A percentile compares a stretch with the other conserved stretches of the same genome.
Conservation (phyloP, 2,888 invertebrate genomes). For the Argyresthia albistria region DNA sequence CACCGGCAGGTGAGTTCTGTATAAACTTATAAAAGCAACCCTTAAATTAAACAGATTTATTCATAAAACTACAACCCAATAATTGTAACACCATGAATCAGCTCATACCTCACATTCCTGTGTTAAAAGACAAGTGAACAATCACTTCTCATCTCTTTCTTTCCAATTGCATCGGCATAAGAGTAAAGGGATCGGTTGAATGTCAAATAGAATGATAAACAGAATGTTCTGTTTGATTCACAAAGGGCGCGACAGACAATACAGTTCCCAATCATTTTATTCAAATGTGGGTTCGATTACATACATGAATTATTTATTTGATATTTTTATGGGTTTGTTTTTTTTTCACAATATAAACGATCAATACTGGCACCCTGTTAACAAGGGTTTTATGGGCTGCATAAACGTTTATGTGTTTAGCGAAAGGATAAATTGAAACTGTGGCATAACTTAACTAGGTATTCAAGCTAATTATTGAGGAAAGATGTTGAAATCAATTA, state of each 20-base stretch:
- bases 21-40: too few species aligned
- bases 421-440: too few species aligned
- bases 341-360: neutral
- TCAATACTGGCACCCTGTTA: neutral
- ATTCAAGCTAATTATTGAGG: too few species aligned
- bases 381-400: neutral
- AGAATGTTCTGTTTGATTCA: constrained; percentile 41
- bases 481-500: too few species aligned
- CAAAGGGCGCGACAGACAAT: constrained; percentile 39
- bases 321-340: neutral
- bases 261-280: constrained; percentile 44
- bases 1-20: too few species aligned
- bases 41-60: too few species aligned
- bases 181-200: constrained; percentile 33
- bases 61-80: constrained; percentile 30
- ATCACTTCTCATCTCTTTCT: constrained; percentile 40
- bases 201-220: constrained; percentile 70
- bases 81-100: constrained; percentile 58
- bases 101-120: constrained; percentile 46
- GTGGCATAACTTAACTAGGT: too few species aligned
- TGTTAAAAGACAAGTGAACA: constrained; percentile 37
- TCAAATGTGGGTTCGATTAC: constrained; percentile 30
- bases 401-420: too few species aligned
- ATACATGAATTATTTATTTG: neutral
- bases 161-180: constrained; percentile 14